Evolutionary conservation across 2,113 vertebrate genomes (phyloP), one percentile per base, ranked within the genome.

Genomic region (Rana temporaria): DNA sequence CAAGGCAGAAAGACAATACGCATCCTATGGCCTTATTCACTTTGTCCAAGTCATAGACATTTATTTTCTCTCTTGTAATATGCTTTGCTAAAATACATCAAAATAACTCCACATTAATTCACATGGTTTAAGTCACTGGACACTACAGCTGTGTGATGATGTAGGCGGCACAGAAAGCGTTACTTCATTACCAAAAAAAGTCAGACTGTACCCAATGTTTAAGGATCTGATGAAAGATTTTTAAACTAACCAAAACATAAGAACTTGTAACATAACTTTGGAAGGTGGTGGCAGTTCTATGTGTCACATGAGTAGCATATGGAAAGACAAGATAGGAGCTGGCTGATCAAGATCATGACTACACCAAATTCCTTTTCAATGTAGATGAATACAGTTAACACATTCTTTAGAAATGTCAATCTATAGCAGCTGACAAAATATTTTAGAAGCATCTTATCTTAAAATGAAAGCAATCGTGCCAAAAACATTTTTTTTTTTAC

Each of bases 161-260:
- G 34, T 14, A 20, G 34, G 38, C 38, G 7, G 38, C 34, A 42
- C 5, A 2, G 6, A 52, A 63, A 64, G 15, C 18, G 14, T 52
- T 19, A 42, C 32, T 63, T 64, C 60, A 59, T 63, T 76, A 26
- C 53, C 19, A 18, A 64, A 64, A 75, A 18, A 57, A 67, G 53
- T 66, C 63, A 22, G 26, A 55, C 53, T 67, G 18, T 63, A 78
- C 42, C 8, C 42, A 66, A 20, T 78, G 15, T 56, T 12, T 26
- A 66, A 66, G 12, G 17, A 78, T 56, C 42, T 20, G 5, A 17
- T 22, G 52, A 74, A 55, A 74, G 26, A 59, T 57, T 8, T 53
- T 78, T 66, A 78, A 65, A 77, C 57, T 48, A 77, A 64, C 38
- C 20, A 15, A 66, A 78, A 67, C 17, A 64, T 62, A 18, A 68